Evolutionary conservation across 2,888 invertebrate genomes (phyloP).

Genomic region (Sipunculus nudus): DNA sequence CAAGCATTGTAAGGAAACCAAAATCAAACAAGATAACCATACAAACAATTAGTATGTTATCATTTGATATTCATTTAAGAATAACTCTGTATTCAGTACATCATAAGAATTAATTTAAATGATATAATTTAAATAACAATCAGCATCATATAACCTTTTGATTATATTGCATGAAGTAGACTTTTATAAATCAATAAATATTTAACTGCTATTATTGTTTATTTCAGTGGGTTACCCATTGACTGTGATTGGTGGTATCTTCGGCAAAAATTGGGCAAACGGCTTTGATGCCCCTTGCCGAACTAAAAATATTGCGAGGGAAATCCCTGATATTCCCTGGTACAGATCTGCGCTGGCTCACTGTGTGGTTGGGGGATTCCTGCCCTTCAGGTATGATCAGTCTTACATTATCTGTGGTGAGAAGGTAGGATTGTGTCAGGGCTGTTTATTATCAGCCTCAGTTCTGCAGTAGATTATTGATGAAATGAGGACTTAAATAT

Average conservation of each 20-base stretch:
- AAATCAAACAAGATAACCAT: too few relatives aligned
- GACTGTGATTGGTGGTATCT: slow-evolving; percentile 69
- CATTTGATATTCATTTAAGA: too few relatives aligned
- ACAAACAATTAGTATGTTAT: too few relatives aligned
- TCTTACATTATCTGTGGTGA: background rate
- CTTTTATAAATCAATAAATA: too few relatives aligned
- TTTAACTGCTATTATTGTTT: slow-evolving; percentile 2
- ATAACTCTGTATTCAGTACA: too few relatives aligned
- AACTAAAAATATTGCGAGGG: slow-evolving; percentile 69
- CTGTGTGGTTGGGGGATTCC: slow-evolving; percentile 69
- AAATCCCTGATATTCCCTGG: slow-evolving; percentile 68
- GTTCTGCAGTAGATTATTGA: background rate
- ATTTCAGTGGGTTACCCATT: slow-evolving; percentile 69
- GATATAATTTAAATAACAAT: too few relatives aligned
- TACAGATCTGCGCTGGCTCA: slow-evolving; percentile 67
- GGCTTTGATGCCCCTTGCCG: slow-evolving; percentile 69
- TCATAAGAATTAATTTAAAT: too few relatives aligned
- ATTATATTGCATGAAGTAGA: too few relatives aligned
- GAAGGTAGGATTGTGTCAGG: too few relatives aligned
- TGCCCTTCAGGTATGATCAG: slow-evolving; percentile 69
- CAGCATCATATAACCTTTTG: too few relatives aligned
- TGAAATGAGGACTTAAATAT: background rate
- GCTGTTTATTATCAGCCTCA: background rate
- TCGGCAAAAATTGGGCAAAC: slow-evolving; percentile 68
- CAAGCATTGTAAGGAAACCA: too few relatives aligned